These are phyloP conservation scores for Pandemis corylana DNA, from an alignment of 2,888 invertebrate species.

Conservation along the genomic window DNA sequence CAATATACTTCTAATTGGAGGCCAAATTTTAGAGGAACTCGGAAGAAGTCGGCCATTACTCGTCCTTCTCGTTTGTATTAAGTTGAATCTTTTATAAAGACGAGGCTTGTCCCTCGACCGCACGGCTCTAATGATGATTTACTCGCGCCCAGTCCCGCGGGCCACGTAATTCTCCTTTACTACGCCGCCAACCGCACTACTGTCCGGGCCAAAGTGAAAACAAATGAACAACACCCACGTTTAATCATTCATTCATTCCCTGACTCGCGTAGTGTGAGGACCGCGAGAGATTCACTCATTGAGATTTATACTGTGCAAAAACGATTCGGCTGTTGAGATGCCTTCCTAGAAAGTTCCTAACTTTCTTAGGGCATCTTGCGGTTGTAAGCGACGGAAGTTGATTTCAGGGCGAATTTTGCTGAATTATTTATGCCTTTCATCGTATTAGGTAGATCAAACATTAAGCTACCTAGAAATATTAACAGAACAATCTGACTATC, in stretches of 20 bases:
- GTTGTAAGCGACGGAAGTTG: slow-evolving; percentile 13
- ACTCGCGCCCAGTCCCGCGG: slow-evolving; percentile 74
- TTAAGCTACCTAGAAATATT: not conserved
- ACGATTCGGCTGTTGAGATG: slow-evolving; percentile 30
- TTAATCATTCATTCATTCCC: slow-evolving; percentile 79
- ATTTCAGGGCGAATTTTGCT: not conserved
- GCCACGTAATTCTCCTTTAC: slow-evolving; percentile 80
- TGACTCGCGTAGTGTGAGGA: slow-evolving; percentile 49
- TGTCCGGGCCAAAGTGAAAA: slow-evolving; percentile 78
- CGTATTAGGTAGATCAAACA: not conserved
- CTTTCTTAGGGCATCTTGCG: slow-evolving; percentile 6
- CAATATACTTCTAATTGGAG: slow-evolving; percentile 27
- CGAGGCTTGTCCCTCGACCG: slow-evolving; percentile 68
- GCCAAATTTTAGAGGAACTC: slow-evolving; percentile 37
- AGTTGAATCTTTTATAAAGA: slow-evolving; percentile 82
- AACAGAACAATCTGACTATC: not conserved
- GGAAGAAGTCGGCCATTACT: slow-evolving; percentile 63
- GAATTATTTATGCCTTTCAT: not conserved
- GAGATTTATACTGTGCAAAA: slow-evolving; percentile 68
- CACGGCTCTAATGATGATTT: slow-evolving; percentile 78
- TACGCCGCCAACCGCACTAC: slow-evolving; percentile 62
- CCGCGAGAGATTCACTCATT: slow-evolving; percentile 65
- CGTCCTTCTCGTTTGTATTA: slow-evolving; percentile 74
- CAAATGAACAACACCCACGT: slow-evolving; percentile 77
- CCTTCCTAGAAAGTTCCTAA: slow-evolving; percentile 28